Evolutionary conservation across 2,113 vertebrate species (phyloP).

Genomic region (Gorsachius goisagi): DNA sequence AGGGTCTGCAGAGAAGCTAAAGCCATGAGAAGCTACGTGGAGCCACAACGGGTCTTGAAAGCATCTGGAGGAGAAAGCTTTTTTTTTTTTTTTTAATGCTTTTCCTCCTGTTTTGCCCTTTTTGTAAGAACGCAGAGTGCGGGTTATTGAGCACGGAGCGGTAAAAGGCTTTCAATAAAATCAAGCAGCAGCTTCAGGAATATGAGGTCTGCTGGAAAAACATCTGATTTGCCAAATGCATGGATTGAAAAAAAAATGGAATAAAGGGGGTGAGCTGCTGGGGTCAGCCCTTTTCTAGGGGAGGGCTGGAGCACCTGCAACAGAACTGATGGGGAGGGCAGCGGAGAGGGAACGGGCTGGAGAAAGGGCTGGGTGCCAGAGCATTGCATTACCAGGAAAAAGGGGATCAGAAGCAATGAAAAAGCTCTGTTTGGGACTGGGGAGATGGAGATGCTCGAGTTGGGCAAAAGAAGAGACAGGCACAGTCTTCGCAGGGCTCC

Average conservation of each 20-base stretch:
- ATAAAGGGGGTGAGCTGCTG: conserved; percentile 31
- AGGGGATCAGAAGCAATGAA: not conserved
- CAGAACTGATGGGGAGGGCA: conserved; percentile 44
- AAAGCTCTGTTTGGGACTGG: not conserved
- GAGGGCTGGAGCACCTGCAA: conserved; percentile 56
- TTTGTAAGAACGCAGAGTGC: accelerated
- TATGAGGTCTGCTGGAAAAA: not conserved
- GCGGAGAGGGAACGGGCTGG: not conserved
- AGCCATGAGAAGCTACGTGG: not conserved
- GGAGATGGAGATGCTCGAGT: not conserved
- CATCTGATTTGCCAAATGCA: not conserved
- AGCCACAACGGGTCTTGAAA: not conserved
- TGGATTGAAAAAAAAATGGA: not conserved
- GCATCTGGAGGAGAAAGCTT: not conserved
- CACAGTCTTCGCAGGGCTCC: not conserved
- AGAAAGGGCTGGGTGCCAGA: not conserved
- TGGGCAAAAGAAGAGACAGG: not conserved
- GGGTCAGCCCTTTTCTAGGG: not conserved
- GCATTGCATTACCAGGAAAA: not conserved
- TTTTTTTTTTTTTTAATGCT: too few relatives aligned
- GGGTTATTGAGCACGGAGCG: accelerated
- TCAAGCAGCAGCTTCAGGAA: not conserved
- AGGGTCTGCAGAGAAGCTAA: not conserved
- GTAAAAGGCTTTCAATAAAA: not conserved
- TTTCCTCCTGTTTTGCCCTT: not conserved